A percentile compares a stretch with the other conserved stretches of the same genome.
These are phyloP conservation scores for Drosophila pachea DNA, from an alignment of 1,140 invertebrate genomes.

Conservation along the genomic window DNA sequence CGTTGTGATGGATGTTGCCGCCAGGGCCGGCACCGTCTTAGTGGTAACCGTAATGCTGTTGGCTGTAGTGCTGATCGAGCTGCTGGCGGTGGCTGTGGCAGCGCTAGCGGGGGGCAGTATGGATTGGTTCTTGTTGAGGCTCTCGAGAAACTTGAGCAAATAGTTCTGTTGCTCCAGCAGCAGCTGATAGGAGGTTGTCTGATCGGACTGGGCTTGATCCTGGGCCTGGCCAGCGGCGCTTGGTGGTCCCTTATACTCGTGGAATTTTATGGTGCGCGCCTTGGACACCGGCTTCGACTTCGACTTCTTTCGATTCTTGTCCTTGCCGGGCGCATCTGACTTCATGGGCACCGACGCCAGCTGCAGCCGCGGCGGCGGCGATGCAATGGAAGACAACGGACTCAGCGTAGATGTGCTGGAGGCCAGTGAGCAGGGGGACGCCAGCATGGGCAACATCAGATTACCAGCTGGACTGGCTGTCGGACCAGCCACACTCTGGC, in stretches of 20 bases:
- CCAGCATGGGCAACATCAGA: constrained; percentile 80
- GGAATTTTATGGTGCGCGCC: constrained; percentile 96
- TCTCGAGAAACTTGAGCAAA: constrained; percentile 75
- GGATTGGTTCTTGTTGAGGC: constrained; percentile 76
- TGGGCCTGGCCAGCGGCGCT: constrained; percentile 88
- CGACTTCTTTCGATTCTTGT: constrained; percentile 93
- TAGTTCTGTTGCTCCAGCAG: constrained; percentile 96
- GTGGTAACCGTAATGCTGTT: constrained; percentile 65
- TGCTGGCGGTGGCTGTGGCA: constrained; percentile 12
- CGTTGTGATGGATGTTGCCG: constrained; percentile 37
- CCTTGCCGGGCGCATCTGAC: constrained; percentile 86
- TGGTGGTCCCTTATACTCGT: constrained; percentile 98
- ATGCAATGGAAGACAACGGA: constrained; percentile 83
- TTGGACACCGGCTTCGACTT: constrained; percentile 91
- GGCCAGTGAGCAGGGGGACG: constrained; percentile 83
- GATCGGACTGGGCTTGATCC: constrained; percentile 78
- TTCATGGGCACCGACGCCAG: constrained; percentile 79
- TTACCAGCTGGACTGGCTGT: constrained; percentile 66
- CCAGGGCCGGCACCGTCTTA: constrained; percentile 56
- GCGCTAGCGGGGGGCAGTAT: constrained; percentile 82
- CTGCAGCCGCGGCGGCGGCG: constrained; percentile 79
- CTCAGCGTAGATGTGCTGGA: constrained; percentile 83
- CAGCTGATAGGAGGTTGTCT: constrained; percentile 93
- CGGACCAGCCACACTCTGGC: constrained; percentile 81
- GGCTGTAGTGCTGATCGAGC: constrained; percentile 2